A percentile compares a stretch with the other conserved stretches of the same genome.
These are phyloP conservation scores for Silurus meridionalis DNA, from an alignment of 2,113 vertebrate species.

Conservation along the genomic window DNA sequence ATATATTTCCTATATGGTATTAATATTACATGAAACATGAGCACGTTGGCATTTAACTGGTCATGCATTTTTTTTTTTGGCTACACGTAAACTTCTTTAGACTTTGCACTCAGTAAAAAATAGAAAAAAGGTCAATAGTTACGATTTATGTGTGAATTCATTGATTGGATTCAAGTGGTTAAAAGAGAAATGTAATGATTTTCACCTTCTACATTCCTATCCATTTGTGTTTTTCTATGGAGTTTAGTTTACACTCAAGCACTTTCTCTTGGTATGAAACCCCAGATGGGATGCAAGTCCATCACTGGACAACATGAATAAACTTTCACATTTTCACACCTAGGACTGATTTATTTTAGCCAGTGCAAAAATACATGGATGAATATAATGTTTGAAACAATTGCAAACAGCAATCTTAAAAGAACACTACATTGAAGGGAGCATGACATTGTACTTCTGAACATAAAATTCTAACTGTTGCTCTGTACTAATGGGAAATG, in stretches of 20 bases:
- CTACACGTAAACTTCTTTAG: slow-evolving; percentile 30
- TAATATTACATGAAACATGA: slow-evolving; percentile 32
- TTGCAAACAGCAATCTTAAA: not conserved
- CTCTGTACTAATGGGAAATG: not conserved
- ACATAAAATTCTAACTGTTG: not conserved
- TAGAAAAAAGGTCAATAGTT: not conserved
- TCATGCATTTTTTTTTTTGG: slow-evolving; percentile 46
- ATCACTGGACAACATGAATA: not conserved
- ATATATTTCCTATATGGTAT: slow-evolving; percentile 22
- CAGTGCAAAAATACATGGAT: not conserved
- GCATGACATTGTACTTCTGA: not conserved
- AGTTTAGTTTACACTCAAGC: not conserved
- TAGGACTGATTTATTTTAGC: not conserved
- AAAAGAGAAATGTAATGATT: not conserved
- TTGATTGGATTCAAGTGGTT: not conserved
- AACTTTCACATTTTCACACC: not conserved
- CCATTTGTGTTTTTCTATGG: not conserved
- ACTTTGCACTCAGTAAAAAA: not conserved
- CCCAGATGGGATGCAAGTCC: not conserved
- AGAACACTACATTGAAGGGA: not conserved
- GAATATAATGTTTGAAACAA: not conserved
- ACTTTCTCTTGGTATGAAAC: not conserved
- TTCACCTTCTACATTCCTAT: not conserved
- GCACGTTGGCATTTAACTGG: slow-evolving; percentile 34
- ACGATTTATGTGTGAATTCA: not conserved